Evolutionary conservation across 2,113 vertebrate species (phyloP).

Genomic region (Dasypus novemcinctus): DNA sequence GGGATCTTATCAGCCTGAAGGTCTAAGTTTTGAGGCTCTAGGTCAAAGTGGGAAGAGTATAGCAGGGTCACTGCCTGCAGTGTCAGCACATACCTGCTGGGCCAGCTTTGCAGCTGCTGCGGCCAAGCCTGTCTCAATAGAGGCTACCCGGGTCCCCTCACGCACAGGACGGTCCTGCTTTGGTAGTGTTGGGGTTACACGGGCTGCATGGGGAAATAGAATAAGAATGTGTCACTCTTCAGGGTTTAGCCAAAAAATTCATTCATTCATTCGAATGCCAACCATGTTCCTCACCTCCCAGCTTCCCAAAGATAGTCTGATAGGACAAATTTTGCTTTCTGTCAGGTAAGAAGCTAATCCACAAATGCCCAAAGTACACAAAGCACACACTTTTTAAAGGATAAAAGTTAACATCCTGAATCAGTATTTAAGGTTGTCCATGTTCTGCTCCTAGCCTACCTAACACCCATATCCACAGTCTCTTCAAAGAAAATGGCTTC

Average conservation of each 20-base stretch:
- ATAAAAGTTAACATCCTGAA: conserved; percentile 26
- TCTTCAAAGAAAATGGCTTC: conserved; percentile 43
- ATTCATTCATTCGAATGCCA: neutral
- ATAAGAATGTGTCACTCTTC: neutral
- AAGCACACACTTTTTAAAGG: conserved; percentile 17
- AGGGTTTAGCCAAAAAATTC: neutral
- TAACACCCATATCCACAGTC: neutral
- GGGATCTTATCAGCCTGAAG: neutral
- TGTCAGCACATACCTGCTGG: conserved; percentile 87
- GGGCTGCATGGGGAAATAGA: conserved; percentile 81
- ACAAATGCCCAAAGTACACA: neutral
- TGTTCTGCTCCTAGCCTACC: neutral
- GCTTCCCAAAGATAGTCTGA: neutral
- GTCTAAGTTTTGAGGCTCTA: conserved; percentile 31
- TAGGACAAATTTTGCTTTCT: conserved; percentile 13
- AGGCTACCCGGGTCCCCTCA: conserved; percentile 92
- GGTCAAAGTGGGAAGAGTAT: conserved; percentile 18
- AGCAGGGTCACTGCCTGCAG: neutral
- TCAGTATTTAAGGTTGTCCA: conserved; percentile 32
- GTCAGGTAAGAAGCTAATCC: conserved; percentile 2
- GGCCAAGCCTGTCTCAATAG: conserved; percentile 93
- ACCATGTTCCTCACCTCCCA: conserved; percentile 5
- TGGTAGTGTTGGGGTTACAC: conserved; percentile 92
- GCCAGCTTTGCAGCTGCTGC: conserved; percentile 94
- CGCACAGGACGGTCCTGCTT: conserved; percentile 93